Evolutionary conservation across 1,140 invertebrate species (phyloP).

Genomic region (Paralvinella palmiformis): DNA sequence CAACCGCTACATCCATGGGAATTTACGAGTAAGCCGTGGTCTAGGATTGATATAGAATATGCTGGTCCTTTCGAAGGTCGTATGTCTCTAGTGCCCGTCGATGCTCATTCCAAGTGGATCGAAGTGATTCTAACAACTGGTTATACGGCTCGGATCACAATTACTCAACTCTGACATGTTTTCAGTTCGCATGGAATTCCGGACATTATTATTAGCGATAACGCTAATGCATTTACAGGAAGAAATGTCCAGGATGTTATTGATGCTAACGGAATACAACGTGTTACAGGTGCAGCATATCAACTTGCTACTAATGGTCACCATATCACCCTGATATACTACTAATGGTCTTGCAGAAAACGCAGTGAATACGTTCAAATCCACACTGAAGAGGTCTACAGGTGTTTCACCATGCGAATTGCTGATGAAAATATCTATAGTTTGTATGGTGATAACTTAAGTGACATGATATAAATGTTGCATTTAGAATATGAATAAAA

Average conservation of each 20-base stretch:
- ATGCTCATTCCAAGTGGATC: slow-evolving; percentile 6
- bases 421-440: too few species aligned
- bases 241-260: slow-evolving; percentile 29
- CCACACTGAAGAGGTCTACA: too few species aligned
- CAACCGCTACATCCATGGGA: slow-evolving; percentile 38
- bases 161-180: neutral
- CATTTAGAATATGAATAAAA: too few species aligned
- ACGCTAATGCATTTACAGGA: slow-evolving; percentile 26
- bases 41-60: slow-evolving; percentile 53
- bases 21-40: slow-evolving; percentile 43
- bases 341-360: too few species aligned
- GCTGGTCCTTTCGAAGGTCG: slow-evolving; percentile 46
- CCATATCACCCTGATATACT: too few species aligned
- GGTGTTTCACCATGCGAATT: too few species aligned
- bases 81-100: slow-evolving; percentile 30
- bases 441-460: too few species aligned
- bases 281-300: too few species aligned
- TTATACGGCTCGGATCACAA: neutral
- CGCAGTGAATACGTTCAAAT: too few species aligned
- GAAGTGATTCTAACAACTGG: neutral
- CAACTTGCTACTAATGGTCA: too few species aligned
- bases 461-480: too few species aligned
- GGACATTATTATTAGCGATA: slow-evolving; percentile 26
- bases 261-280: too few species aligned
- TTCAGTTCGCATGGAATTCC: slow-evolving; percentile 5